Evolutionary conservation across 2,113 vertebrate genomes (phyloP).

Genomic region (Pterocles burchelli): DNA sequence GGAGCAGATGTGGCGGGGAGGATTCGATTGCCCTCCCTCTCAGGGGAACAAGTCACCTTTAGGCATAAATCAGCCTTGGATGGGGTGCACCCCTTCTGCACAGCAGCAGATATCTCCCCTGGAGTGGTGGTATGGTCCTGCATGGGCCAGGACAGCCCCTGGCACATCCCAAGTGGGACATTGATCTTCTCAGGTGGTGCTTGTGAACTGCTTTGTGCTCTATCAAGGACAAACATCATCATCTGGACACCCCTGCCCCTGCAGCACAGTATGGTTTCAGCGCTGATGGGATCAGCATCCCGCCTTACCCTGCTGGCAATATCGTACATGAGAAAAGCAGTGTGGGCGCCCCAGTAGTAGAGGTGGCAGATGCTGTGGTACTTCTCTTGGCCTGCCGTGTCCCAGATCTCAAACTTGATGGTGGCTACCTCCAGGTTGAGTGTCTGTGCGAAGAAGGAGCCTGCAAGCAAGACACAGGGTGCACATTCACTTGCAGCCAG

Average conservation of each 20-base stretch:
- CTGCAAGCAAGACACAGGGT: constrained; percentile 35
- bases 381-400: constrained; percentile 84
- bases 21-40: background rate
- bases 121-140: background rate
- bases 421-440: constrained; percentile 40
- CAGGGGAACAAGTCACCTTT: background rate
- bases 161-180: background rate
- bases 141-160: background rate
- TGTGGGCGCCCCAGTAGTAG: constrained; percentile 78
- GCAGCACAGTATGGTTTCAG: background rate
- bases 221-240: background rate
- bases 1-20: background rate
- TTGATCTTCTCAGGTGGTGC: background rate
- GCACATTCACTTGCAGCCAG: rapidly evolving
- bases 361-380: constrained; percentile 84
- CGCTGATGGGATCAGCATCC: rapidly evolving
- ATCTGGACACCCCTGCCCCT: background rate
- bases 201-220: rapidly evolving
- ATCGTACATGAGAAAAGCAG: constrained; percentile 79
- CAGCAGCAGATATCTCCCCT: background rate
- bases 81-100: background rate
- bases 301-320: constrained; percentile 76
- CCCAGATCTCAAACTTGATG: constrained; percentile 83
- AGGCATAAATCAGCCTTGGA: background rate
- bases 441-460: constrained; percentile 78